phyloP scores from a whole-genome alignment of 2,113 vertebrate species.

The Centropus unirufus region DNA sequence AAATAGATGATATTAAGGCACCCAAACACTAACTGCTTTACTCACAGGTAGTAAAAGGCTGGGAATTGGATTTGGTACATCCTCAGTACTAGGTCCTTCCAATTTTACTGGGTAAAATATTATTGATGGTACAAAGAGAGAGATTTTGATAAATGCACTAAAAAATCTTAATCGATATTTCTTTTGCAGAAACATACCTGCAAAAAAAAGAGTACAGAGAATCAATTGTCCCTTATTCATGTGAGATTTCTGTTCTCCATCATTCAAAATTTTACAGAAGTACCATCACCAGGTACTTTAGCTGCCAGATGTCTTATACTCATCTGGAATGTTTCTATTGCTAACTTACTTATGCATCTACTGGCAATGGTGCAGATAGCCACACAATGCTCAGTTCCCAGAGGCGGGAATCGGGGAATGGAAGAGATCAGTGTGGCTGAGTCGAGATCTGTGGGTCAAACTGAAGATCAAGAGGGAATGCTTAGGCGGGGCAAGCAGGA shows the following conservation, averaged over 20 bases:
- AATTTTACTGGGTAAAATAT: constrained; percentile 7
- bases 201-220: constrained; percentile 13
- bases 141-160: constrained; percentile 6
- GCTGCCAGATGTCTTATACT: not conserved
- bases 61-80: constrained; percentile 14
- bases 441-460: too few relatives aligned
- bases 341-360: not conserved
- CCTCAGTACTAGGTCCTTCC: constrained; percentile 26
- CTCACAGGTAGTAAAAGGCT: not conserved
- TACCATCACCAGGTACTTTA: not conserved
- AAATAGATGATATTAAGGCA: not conserved
- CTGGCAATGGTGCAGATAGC: not conserved
- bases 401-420: too few relatives aligned
- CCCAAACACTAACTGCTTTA: not conserved
- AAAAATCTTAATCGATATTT: constrained; percentile 6
- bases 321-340: not conserved
- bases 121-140: not conserved
- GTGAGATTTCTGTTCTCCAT: constrained; percentile 3
- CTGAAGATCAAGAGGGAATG: too few relatives aligned
- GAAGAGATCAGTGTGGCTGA: too few relatives aligned
- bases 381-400: too few relatives aligned
- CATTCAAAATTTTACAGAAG: not conserved
- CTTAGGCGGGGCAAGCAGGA: too few relatives aligned
- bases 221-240: constrained; percentile 13
- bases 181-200: not conserved